phyloP scores from a whole-genome alignment of 37 sponge, comb jelly and placozoan genomes.

The Beroe ovata region DNA sequence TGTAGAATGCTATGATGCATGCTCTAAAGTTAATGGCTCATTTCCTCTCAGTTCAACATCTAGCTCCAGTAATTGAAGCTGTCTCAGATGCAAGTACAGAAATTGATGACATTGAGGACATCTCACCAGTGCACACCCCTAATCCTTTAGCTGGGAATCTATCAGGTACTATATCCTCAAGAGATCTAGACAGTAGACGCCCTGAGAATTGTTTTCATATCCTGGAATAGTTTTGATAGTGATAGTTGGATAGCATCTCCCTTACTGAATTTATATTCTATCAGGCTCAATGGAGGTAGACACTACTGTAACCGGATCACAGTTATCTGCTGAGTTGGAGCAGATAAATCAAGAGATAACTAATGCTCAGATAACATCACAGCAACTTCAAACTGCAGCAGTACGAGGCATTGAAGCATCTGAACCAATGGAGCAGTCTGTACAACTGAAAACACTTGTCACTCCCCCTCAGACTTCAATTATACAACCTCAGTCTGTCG shows the following conservation, averaged over 20 bases:
- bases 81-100: slow-evolving; percentile 52
- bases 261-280: too few species aligned
- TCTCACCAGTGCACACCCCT: slow-evolving; percentile 30
- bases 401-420: not conserved
- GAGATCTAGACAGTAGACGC: not conserved
- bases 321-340: slow-evolving; percentile 43
- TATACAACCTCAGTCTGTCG: not conserved
- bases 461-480: not conserved
- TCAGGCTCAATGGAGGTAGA: slow-evolving; percentile 46
- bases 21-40: too few species aligned
- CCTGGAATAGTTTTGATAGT: not conserved
- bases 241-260: too few species aligned
- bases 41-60: slow-evolving; percentile 29
- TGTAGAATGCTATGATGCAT: too few species aligned
- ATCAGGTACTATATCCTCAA: not conserved
- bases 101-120: slow-evolving; percentile 9
- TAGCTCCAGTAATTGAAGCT: slow-evolving; percentile 60
- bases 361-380: slow-evolving; percentile 43
- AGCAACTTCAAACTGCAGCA: not conserved
- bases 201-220: not conserved
- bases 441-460: too few species aligned
- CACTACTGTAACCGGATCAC: not conserved
- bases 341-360: slow-evolving; percentile 62
- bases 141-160: not conserved
- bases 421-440: not conserved